Percentiles rank a stretch among this genome's conserved stretches.
phyloP scores from a whole-genome alignment of 2,888 invertebrate species.

The Lochmaea crataegi region DNA sequence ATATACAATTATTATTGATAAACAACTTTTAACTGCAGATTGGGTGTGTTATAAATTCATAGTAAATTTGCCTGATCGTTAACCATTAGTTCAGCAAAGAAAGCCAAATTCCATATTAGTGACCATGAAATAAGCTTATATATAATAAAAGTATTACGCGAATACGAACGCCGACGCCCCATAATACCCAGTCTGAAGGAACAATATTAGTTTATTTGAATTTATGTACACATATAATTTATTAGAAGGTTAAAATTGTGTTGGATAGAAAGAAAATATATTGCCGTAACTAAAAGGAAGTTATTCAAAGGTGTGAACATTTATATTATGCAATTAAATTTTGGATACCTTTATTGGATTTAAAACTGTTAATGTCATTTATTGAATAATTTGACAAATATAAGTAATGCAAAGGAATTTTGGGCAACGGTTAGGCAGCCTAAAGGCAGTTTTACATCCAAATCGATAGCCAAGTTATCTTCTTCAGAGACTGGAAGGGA shows the following conservation, averaged over 20 bases:
- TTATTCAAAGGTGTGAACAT: background rate
- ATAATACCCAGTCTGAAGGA: background rate
- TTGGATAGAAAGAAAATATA: background rate
- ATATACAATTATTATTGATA: background rate
- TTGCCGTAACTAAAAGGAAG: background rate
- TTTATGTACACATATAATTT: background rate
- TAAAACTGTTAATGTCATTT: no score
- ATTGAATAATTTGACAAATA: no score
- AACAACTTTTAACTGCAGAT: background rate
- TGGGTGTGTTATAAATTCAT: background rate
- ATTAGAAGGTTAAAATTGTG: constrained; percentile 8
- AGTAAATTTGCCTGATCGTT: background rate
- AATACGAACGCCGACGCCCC: constrained; percentile 4
- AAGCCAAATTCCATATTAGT: constrained; percentile 1
- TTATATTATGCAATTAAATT: background rate
- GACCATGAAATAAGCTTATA: constrained; percentile 4
- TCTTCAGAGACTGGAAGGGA: no score
- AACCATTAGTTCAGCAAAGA: background rate
- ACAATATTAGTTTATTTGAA: constrained; percentile 6
- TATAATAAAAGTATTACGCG: background rate
- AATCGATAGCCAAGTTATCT: no score
- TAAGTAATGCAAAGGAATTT: no score
- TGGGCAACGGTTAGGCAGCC: no score
- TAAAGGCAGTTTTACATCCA: no score
- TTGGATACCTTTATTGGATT: background rate